Conservation (phyloP, 2,113 vertebrate species). For the Crotophaga sulcirostris region DNA sequence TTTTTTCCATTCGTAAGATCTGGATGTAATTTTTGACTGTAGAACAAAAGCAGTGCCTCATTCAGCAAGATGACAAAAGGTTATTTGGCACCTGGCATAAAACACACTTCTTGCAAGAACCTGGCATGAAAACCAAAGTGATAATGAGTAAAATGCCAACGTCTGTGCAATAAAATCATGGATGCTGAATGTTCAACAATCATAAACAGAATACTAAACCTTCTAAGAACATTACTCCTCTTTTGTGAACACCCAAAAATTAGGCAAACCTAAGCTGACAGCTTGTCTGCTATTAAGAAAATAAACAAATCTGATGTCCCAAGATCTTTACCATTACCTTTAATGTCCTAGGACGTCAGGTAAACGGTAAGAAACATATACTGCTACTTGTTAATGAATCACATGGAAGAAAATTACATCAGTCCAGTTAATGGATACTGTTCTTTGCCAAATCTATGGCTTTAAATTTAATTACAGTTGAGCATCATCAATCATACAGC, state of each 20-base stretch:
- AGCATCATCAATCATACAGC: conserved; percentile 55
- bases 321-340: neutral
- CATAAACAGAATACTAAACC: conserved; percentile 67
- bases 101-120: conserved; percentile 68
- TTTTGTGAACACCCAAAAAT: conserved; percentile 24
- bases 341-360: conserved; percentile 35
- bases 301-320: neutral
- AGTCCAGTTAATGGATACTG: conserved; percentile 54
- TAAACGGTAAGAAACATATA: conserved; percentile 34
- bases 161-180: conserved; percentile 73
- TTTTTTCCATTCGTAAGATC: conserved; percentile 57
- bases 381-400: conserved; percentile 67
- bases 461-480: conserved; percentile 62
- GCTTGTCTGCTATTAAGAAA: neutral
- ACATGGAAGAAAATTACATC: conserved; percentile 63
- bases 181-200: conserved; percentile 76
- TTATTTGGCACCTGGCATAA: conserved; percentile 76
- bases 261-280: neutral
- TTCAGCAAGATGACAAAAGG: conserved; percentile 75
- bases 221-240: conserved; percentile 58
- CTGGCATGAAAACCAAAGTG: conserved; percentile 62
- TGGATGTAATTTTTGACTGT: conserved; percentile 68
- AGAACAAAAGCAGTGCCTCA: conserved; percentile 74
- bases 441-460: conserved; percentile 56
- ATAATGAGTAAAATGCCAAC: conserved; percentile 76